Evolutionary conservation across 2,113 vertebrate genomes (phyloP).

Genomic region (Anseranas semipalmata): DNA sequence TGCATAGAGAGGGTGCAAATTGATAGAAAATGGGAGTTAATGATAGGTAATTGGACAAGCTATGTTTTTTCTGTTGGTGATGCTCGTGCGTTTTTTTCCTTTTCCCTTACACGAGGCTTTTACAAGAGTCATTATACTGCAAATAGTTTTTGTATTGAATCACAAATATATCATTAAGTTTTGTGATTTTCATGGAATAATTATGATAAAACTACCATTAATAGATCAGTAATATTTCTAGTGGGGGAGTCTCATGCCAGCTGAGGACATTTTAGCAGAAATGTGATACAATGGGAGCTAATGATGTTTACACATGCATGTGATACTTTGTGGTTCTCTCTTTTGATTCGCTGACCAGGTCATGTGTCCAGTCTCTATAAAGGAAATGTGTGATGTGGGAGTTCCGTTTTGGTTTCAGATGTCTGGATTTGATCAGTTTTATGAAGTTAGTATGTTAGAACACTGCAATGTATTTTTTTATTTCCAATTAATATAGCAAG

Average conservation of each 20-base stretch:
- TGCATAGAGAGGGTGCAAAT: slow-evolving; percentile 59
- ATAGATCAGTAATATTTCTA: background rate
- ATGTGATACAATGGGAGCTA: background rate
- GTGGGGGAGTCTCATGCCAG: background rate
- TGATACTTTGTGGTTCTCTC: background rate
- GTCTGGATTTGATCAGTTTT: background rate
- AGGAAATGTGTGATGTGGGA: background rate
- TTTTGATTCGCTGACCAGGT: slow-evolving; percentile 62
- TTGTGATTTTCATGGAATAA: background rate
- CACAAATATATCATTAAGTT: background rate
- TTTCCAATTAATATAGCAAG: background rate
- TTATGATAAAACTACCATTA: background rate
- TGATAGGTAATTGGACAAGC: slow-evolving; percentile 69
- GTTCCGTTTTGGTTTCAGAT: background rate
- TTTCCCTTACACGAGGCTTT: background rate
- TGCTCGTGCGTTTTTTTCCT: background rate
- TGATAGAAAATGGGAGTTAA: slow-evolving; percentile 62
- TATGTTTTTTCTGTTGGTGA: background rate
- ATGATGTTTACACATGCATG: background rate
- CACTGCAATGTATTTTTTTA: background rate
- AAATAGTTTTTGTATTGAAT: slow-evolving; percentile 22
- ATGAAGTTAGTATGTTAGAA: rapidly evolving
- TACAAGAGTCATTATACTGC: background rate
- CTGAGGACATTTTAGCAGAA: background rate
- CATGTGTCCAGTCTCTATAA: slow-evolving; percentile 31